Evolutionary conservation across 2,888 invertebrate genomes (phyloP), one percentile per base, ranked within the genome.

Genomic region (Steinernema scapterisci): DNA sequence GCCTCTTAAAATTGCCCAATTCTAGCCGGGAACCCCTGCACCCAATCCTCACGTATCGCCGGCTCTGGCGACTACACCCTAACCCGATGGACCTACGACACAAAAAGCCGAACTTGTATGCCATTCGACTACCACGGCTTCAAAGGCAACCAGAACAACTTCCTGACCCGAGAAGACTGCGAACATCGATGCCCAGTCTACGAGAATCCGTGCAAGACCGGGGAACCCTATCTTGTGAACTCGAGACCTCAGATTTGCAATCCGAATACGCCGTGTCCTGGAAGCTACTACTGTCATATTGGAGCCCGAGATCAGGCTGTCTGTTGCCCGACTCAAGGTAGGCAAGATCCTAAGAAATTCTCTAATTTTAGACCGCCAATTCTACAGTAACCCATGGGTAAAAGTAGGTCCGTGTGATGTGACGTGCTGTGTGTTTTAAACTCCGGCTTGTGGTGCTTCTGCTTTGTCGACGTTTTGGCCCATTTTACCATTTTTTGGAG

Each of bases 21-120:
- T 83, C 43, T 79, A 84, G 84, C 85, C 54, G 77, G 81, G 11
- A 83, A 85, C 71, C 84, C 84, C 16, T 85, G 85, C 76, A 79
- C 80, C 0, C 81, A 81, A 13, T 80, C 83, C 11, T 79, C 84
- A 11, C 74, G 83, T 0, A 79, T 81, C 44, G 77, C 81, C 1
- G 85, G 85, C 45, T 46, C 71, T 23, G 85, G 85, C 7, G 82
- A 82, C 13, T 79, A 56, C 48, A 44, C 79, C 31, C 77, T 84
- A 11, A 81, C 82, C 3, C 72, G 85, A 13, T 85, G 85, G 85
- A 83, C 83, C 0, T 85, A 82, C 73, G 83, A 85, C 46, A 75
- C 80, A 0, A 70, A 77, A 6, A 76, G 74, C 9, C 74, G 72
- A 46, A 51, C 71, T 52, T 83, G 82, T 74, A 79, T 81, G 1